Evolutionary conservation across 2,113 vertebrate genomes (phyloP), one percentile per base, ranked within the genome.

Genomic region (Sinocyclocheilus maitianheensis): DNA sequence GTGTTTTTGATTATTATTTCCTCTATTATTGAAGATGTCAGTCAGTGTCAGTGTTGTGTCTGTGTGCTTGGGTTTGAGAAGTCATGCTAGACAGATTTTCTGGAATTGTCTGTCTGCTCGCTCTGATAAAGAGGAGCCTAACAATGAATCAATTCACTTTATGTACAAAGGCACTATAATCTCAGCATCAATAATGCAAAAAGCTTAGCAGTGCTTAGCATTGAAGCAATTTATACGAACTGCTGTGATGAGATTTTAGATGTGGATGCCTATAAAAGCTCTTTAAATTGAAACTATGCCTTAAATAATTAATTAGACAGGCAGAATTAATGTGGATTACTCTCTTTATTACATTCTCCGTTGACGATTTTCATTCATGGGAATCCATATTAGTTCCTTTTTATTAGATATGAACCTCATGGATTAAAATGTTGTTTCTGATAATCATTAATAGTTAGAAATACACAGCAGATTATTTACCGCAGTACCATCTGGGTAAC

Each of bases 61-160:
- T n/a, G 58, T 65, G 7, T 82, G 30, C 6, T 78, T 43, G 86
- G 16, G 26, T 65, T 30, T 46, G 26, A 60, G 26, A 40, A 81
- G 55, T 48, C 62, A 77, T 72, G 69, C 77, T 60, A 55, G 48
- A 43, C n/a, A 69, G 62, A 78, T 86, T 86, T 69, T 77, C 71
- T 76, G 43, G 67, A 85, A 60, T 77, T 30, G 71, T 79, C 67
- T 65, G 53, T 76, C 76, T 53, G 62, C 60, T 87, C 37, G 65
- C 11, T 76, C 30, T 81, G 74, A 87, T 85, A 75, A 82, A 77
- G 77, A 85, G 62, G n/a, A 48, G 48, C 60, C 46, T 60, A 65
- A 74, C 85, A 89, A 85, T 78, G 34, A 55, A 80, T 85, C 72
- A 65, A 24, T 89, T 85, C 84, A 85, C 22, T 75, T 75, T 63